Conservation (phyloP, 2,113 vertebrate species). For the Pelecanoides urinatrix region DNA sequence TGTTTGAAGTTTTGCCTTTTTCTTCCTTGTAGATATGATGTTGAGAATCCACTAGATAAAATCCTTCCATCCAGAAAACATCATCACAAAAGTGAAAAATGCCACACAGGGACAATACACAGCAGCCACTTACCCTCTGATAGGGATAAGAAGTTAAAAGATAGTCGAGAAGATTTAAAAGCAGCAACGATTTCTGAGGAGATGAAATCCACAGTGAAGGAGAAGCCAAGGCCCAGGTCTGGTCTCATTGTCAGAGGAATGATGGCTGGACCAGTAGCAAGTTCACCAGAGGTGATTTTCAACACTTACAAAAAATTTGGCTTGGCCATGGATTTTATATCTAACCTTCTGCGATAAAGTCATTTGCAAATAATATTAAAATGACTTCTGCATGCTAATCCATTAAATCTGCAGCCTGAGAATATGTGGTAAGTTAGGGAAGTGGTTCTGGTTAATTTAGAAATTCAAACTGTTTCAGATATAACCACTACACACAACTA, state of each 20-base stretch:
- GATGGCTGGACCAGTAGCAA: constrained; percentile 81
- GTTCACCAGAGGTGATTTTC: constrained; percentile 74
- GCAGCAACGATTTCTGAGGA: constrained; percentile 11
- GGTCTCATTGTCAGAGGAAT: constrained; percentile 79
- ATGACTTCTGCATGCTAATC: background rate
- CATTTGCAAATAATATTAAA: background rate
- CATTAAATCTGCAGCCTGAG: background rate
- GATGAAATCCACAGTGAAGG: constrained; percentile 46
- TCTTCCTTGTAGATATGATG: constrained; percentile 56
- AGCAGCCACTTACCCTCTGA: background rate
- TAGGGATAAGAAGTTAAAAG: constrained; percentile 38
- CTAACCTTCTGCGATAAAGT: background rate
- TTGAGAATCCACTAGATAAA: constrained; percentile 21
- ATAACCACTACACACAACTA: background rate
- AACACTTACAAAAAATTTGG: background rate
- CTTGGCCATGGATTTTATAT: background rate
- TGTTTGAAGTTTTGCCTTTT: background rate
- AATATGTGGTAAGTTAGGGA: background rate
- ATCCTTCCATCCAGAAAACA: constrained; percentile 36
- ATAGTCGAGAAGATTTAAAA: constrained; percentile 20
- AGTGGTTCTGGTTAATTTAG: background rate
- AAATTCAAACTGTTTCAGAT: background rate
- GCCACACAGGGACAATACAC: background rate
- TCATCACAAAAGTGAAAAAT: constrained; percentile 27
- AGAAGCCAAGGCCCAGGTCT: constrained; percentile 69